Evolutionary conservation across 2,797 vertebrate species (phyloP), one percentile per base, ranked within the genome.

Genomic region (Psittacula echo): DNA sequence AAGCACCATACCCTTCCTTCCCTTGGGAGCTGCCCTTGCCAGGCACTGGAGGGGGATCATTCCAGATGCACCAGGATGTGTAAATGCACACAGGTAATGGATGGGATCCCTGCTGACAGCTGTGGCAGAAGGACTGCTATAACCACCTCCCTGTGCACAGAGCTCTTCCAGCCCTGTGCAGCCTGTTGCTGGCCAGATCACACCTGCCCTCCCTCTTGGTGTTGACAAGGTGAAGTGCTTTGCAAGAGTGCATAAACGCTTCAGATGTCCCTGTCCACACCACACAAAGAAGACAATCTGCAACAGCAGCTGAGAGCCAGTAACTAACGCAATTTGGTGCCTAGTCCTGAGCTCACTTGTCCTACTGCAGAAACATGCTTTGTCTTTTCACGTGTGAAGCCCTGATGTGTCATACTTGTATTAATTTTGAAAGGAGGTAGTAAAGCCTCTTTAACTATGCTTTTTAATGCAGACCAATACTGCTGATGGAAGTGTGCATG

Each of bases 341-440:
- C 37, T 51, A 4, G 41, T 5, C 8, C 66, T 64, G 48, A 74
- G n/a, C 45, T 78, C 20, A 2, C 37, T 16, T 29, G 21, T 29
- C 68, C 29, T 8, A 23, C 19, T 2, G 37, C 71, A 89, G 56
- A 74, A 70, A 9, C 6, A 10, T 0, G 7, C 42, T 90, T 62
- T 8, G 1, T 23, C 41, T 44, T 47, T 60, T 54, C 50, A 9
- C 0, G 0, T 10, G 9, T 37, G 51, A 37, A 37, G 15, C 22
- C 47, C 22, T 65, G 50, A 17, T 44, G 30, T 45, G 61, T 47
- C 48, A 23, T 2, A 30, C 23, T 6, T n/a, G 14, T 21, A 19
- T 21, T 85, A 8, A 4, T 73, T 80, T 47, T 56, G 48, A 18
- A 50, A 82, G 61, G 56, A 60, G 23, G 34, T 47, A 32, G 44